Evolutionary conservation across 1,140 invertebrate species (phyloP), one percentile per base, ranked within the genome.

Genomic region (Heliothis virescens): DNA sequence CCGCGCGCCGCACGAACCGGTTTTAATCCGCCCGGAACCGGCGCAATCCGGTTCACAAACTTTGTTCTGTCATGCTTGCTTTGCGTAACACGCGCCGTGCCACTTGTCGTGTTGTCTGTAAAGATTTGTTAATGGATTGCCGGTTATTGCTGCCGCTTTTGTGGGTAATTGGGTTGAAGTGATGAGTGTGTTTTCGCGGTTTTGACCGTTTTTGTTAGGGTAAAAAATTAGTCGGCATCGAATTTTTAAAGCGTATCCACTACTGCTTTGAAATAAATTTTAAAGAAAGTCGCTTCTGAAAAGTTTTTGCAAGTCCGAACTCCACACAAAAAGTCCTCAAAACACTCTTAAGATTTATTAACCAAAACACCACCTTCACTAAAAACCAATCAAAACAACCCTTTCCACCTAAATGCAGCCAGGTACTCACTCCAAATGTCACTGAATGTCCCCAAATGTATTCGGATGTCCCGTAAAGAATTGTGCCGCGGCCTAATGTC

Each of bases 21-120:
- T 80, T 80, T 81, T 82, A 83, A 84, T 80, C 76, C 85, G 78
- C 67, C 59, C 77, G 79, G 80, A 91, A 90, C 90, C 86, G 83
- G 86, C 85, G 85, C 86, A 89, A 91, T 90, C 91, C 89, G 89
- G 86, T 87, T 87, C 86, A 85, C 88, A 89, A 92, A 92, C 86
- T 92, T 91, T 89, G 88, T 86, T 84, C 86, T 83, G 80, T 87
- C 83, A 83, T 82, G 86, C 87, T 90, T 88, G 88, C 87, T 90
- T 87, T 90, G 90, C 83, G 88, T 88, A 87, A 82, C 81, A 83
- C 85, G 86, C 83, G 85, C 83, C 84, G 83, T 85, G 78, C 86
- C 86, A 86, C 85, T 86, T 75, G 80, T 74, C 65, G 72, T 81
- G 75, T 71, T 75, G 65, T 72, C 78, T 60, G 76, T 80, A 83